Base-by-base conservation (phyloP, 2,888 invertebrate genomes). In the Muscina levida region DNA sequence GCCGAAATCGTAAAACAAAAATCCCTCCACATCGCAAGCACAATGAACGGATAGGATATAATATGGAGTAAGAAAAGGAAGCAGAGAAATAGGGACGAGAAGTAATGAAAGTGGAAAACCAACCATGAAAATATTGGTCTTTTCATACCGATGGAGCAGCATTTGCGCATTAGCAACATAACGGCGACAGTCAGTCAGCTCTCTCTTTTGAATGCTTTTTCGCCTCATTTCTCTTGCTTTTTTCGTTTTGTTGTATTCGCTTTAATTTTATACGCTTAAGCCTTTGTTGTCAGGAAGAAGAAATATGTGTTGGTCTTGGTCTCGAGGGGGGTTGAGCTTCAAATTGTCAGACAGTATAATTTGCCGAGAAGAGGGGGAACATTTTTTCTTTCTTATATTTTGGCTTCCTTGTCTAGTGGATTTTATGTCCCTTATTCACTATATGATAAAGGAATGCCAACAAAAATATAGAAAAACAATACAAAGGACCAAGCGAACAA, bases 291-390 rank as follows among this genome's bases (percentile, higher is more conserved):
- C 17, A 26, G 37, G 26, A 1, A 8, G 10, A 46, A 66, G 24
- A 24, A 37, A 37, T 48, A 5, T 17, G 17, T 6, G 15, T 48
- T 19, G 44, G 44, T 4, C 2, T 44, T 13, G 44, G 5, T 53
- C 8, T 31, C 8, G 53, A 2, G 24, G 53, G 22, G 13, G 24
- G 22, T 8, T 17, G 5, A 46, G 1, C 17, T 57, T 37, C 57
- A 74, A 74, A 59, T 68, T 74, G 74, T 70, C 76, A 44, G 76
- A 46, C 42, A 70, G 22, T 70, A 62, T 56, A 24, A 51, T 37
- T 31, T 17, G 56, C n/a, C n/a, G n/a, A n/a, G n/a, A n/a, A n/a
- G n/a, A n/a, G n/a, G n/a, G 71, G 71, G 39, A n/a, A n/a, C n/a
- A 22, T 53, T 37, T 68, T 59, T 57, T 31, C 11, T 42, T 22